Conservation (phyloP, 2,797 vertebrate species). For the Myotis daubentonii region DNA sequence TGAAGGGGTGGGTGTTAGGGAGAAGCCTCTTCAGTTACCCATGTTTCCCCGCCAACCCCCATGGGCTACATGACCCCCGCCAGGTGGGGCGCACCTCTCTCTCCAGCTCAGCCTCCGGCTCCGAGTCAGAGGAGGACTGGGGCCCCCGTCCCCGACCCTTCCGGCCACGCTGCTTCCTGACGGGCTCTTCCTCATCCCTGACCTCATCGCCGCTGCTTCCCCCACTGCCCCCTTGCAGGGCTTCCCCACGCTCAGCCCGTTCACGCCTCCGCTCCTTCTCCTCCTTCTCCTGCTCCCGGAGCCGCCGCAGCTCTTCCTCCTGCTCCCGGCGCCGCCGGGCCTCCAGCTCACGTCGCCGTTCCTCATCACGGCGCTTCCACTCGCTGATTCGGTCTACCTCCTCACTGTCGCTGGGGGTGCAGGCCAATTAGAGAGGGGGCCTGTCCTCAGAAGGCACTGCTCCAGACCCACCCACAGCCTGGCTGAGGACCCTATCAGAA, state of each 20-base stretch:
- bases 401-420: constrained; percentile 84
- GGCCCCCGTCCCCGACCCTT: constrained; percentile 91
- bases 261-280: constrained; percentile 93
- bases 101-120: constrained; percentile 88
- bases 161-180: constrained; percentile 91
- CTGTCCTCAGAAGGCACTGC: neutral
- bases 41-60: neutral
- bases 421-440: neutral
- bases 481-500: neutral
- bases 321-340: constrained; percentile 95
- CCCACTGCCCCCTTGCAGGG: constrained; percentile 72
- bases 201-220: constrained; percentile 88
- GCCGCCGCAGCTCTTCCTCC: constrained; percentile 93
- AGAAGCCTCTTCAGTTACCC: neutral
- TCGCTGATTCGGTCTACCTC: constrained; percentile 95
- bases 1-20: neutral
- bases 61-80: accelerated
- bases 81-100: constrained; percentile 80
- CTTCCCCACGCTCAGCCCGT: constrained; percentile 87
- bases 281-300: constrained; percentile 94
- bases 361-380: constrained; percentile 96
- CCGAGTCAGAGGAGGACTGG: constrained; percentile 93
- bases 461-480: neutral
- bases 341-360: constrained; percentile 93
- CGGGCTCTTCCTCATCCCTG: constrained; percentile 89